Base-by-base conservation (phyloP, 2,113 vertebrate genomes). In the Aegotheles bennettii region DNA sequence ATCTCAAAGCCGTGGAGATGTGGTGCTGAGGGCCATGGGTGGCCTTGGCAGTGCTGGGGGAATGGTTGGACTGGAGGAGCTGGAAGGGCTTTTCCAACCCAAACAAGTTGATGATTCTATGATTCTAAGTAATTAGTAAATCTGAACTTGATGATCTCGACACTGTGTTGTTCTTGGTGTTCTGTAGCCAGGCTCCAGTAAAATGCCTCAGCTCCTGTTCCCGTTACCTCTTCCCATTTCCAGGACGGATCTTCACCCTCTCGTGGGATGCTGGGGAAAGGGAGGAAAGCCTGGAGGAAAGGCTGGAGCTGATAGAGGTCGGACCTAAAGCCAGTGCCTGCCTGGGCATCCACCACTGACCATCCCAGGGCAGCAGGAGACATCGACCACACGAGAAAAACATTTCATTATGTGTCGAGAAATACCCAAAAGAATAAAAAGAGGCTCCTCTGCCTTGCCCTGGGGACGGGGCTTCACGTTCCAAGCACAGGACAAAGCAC, bases 321-420 rank as follows among this genome's bases (percentile, higher is more conserved):
- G 0, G 33, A 11, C 26, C 33, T 21, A 16, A n/a, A 24, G 21
- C 36, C 82, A 3, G 12, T 4, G 10, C 48, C 28, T 14, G 1
- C 54, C 20, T 2, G 60, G 16, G 42, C 8, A 6, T 13, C 43
- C 29, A 36, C 42, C 86, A 10, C 15, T 53, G 8, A 6, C 33
- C 15, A 1, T 7, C 33, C 40, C 63, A 16, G 81, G 50, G 36
- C 40, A 24, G 57, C 47, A 84, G 86, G 61, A 51, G 67, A 6
- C n/a, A 26, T 1, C 2, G 3, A 1, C n/a, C 0, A 33, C 53
- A 9, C n/a, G n/a, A 8, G 19, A 7, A 54, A 50, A 28, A 45
- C 0, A 0, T 50, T 71, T 15, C 24, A 3, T 40, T 19, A 6
- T 2, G 0, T 1, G n/a, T 2, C 50, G 36, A 25, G 70, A 33